phyloP scores from a whole-genome alignment of 2,888 invertebrate genomes.

The Hypena proboscidalis region DNA sequence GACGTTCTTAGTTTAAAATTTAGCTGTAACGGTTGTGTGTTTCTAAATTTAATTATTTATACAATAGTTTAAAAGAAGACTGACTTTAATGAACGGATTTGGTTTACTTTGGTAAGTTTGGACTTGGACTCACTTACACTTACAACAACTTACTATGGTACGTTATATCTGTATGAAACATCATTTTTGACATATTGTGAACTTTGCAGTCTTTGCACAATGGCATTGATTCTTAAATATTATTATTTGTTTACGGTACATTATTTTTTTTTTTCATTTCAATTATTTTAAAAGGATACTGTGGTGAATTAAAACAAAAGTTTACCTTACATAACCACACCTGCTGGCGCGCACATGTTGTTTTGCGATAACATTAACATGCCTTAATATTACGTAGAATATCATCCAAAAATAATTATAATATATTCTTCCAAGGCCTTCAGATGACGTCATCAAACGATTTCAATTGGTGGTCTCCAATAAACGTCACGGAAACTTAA shows the following conservation, averaged over 20 bases:
- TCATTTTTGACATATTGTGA: too few species aligned
- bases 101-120: conserved; percentile 79
- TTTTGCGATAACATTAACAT: conserved; percentile 19
- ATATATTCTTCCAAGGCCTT: conserved; percentile 24
- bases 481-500: conserved; percentile 44
- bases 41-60: conserved; percentile 41
- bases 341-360: conserved; percentile 33
- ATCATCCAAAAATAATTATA: conserved; percentile 11
- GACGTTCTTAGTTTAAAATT: conserved; percentile 55
- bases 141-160: too few species aligned
- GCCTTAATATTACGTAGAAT: conserved; percentile 21
- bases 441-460: conserved; percentile 39
- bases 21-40: conserved; percentile 54
- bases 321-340: conserved; percentile 27
- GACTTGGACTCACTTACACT: not conserved
- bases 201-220: too few species aligned
- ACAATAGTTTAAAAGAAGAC: conserved; percentile 47
- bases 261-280: conserved; percentile 1
- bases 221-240: too few species aligned
- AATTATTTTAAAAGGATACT: not conserved
- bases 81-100: conserved; percentile 81
- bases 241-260: too few species aligned
- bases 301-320: conserved; percentile 18
- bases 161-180: too few species aligned
- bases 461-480: conserved; percentile 41